These are phyloP conservation scores for Pissodes strobi DNA, from an alignment of 1,140 invertebrate species.

Conservation along the genomic window DNA sequence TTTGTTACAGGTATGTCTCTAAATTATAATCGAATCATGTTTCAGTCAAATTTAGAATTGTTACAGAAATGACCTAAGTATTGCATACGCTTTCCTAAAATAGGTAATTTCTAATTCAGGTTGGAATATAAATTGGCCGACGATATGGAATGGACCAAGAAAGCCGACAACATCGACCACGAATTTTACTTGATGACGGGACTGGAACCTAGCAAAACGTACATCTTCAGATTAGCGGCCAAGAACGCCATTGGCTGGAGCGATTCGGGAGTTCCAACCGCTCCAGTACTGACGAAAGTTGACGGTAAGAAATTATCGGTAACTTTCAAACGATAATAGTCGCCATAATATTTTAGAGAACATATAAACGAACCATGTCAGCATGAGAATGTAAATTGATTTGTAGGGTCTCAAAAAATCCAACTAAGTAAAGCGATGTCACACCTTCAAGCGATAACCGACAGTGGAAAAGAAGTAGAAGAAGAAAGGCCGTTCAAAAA, in stretches of 20 bases:
- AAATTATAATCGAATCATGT: too few relatives aligned
- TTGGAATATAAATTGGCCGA: constrained; percentile 79
- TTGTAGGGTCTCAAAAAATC: constrained; percentile 64
- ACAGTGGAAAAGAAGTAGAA: constrained; percentile 74
- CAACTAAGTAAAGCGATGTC: constrained; percentile 78
- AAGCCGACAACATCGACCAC: constrained; percentile 85
- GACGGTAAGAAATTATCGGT: constrained; percentile 54
- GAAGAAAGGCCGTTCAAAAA: constrained; percentile 66
- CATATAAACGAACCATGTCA: too few relatives aligned
- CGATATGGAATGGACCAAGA: constrained; percentile 82
- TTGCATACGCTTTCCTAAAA: too few relatives aligned
- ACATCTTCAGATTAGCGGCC: constrained; percentile 87
- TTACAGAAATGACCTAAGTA: too few relatives aligned
- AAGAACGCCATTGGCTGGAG: constrained; percentile 94
- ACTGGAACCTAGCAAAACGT: constrained; percentile 76
- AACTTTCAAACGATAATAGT: too few relatives aligned
- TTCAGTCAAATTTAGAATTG: too few relatives aligned
- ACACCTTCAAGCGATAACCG: constrained; percentile 81
- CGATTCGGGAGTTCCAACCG: constrained; percentile 75
- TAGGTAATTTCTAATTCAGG: too few relatives aligned
- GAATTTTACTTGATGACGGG: constrained; percentile 87
- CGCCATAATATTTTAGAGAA: not conserved
- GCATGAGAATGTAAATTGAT: too few relatives aligned
- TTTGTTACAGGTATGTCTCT: too few relatives aligned
- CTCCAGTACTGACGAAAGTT: constrained; percentile 69